Conservation (phyloP, 2,113 vertebrate genomes). For the Menura novaehollandiae region DNA sequence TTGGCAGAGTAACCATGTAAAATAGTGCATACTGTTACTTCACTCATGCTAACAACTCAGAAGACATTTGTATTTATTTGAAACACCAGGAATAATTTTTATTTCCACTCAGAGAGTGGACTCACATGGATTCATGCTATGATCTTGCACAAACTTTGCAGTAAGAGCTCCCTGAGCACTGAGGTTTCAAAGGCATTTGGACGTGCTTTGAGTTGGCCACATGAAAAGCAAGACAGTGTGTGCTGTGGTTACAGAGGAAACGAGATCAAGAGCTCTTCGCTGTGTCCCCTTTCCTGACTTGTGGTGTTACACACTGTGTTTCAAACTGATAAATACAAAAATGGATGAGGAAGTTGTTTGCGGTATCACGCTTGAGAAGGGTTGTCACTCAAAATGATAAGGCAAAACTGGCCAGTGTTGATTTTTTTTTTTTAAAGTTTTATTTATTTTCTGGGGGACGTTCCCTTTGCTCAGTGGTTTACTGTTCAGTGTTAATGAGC, state of each 20-base stretch:
- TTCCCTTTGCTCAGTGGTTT: neutral
- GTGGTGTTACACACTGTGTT: neutral
- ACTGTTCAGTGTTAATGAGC: slow-evolving; percentile 28
- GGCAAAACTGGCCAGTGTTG: neutral
- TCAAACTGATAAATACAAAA: neutral
- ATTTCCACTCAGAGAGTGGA: neutral
- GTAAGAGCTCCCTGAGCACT: slow-evolving; percentile 17
- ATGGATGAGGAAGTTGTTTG: slow-evolving; percentile 4
- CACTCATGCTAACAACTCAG: slow-evolving; percentile 6
- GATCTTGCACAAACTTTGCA: neutral
- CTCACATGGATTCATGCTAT: neutral
- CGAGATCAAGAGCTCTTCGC: slow-evolving; percentile 1
- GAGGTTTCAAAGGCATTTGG: slow-evolving; percentile 34
- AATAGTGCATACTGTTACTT: slow-evolving; percentile 40
- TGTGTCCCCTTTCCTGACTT: neutral
- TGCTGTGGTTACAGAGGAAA: slow-evolving; percentile 31
- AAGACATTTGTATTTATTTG: slow-evolving; percentile 17
- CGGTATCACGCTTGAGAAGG: neutral
- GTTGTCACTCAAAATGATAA: neutral
- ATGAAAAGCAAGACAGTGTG: slow-evolving; percentile 12
- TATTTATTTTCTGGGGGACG: neutral
- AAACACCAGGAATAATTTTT: neutral
- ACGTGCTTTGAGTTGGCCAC: slow-evolving; percentile 34
- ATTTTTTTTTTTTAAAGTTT: neutral
- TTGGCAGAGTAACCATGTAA: slow-evolving; percentile 54